A percentile compares a stretch with the other conserved stretches of the same genome.
phyloP scores from a whole-genome alignment of 2,888 invertebrate genomes.

The Conops quadrifasciatus region DNA sequence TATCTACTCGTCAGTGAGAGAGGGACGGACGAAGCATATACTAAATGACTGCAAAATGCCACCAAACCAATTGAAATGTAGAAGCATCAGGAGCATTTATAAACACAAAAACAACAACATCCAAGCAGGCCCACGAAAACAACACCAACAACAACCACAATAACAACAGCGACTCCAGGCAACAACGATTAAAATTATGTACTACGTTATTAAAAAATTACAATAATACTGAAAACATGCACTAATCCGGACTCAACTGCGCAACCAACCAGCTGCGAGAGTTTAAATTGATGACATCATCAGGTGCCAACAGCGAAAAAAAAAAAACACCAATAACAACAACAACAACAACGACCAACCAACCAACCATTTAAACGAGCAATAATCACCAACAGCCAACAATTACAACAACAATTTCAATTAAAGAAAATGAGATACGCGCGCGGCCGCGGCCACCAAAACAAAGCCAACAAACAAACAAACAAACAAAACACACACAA shows the following conservation, averaged over 20 bases:
- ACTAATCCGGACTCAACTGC: too few species aligned
- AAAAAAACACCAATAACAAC: not conserved
- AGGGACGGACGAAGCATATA: too few species aligned
- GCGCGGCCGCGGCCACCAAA: not conserved
- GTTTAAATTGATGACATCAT: constrained; percentile 17
- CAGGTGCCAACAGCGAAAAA: not conserved
- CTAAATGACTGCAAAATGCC: too few species aligned
- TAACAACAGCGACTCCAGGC: constrained; percentile 9
- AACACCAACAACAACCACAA: constrained; percentile 4
- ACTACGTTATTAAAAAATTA: constrained; percentile 1
- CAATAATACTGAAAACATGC: not conserved
- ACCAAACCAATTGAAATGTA: too few species aligned
- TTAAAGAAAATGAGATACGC: not conserved
- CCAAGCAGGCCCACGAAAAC: not conserved
- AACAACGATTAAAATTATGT: too few species aligned
- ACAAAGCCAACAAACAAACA: not conserved
- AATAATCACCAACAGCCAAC: too few species aligned
- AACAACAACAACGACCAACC: not conserved
- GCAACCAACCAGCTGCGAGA: too few species aligned
- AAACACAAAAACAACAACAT: not conserved
- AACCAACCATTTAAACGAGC: not conserved
- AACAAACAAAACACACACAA: too few species aligned
- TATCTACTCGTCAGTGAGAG: too few species aligned
- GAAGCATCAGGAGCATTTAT: too few species aligned
- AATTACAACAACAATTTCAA: not conserved